Conservation (phyloP, 2,113 vertebrate species). For the Perognathus longimembris region DNA sequence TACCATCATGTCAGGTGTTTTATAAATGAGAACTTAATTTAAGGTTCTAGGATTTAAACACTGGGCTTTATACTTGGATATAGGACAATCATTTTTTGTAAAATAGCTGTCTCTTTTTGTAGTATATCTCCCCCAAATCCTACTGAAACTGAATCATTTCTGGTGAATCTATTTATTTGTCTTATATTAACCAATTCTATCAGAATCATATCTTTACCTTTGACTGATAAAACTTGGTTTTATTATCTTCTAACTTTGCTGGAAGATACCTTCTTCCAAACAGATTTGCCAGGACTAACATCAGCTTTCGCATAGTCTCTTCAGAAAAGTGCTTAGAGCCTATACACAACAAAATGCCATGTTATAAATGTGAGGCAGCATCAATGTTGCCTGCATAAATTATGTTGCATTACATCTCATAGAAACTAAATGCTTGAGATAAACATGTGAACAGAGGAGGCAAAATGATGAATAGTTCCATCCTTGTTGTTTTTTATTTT, state of each 20-base stretch:
- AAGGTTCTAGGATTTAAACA: too few relatives aligned
- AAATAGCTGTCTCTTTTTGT: too few relatives aligned
- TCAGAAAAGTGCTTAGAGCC: constrained; percentile 74
- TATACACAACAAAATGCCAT: constrained; percentile 52
- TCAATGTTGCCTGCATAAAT: background rate
- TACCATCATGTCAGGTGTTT: too few relatives aligned
- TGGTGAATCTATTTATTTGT: background rate
- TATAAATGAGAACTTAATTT: too few relatives aligned
- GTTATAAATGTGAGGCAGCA: background rate
- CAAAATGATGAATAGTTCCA: background rate
- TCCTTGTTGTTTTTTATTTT: too few relatives aligned
- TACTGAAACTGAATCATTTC: background rate
- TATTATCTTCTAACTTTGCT: constrained; percentile 41
- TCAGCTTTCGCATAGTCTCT: constrained; percentile 80
- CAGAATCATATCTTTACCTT: constrained; percentile 75
- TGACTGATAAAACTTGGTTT: constrained; percentile 65
- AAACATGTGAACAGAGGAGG: background rate
- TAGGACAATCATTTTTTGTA: too few relatives aligned
- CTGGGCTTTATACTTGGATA: too few relatives aligned
- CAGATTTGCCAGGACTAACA: constrained; percentile 78
- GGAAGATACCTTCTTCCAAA: constrained; percentile 77
- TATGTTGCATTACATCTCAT: background rate
- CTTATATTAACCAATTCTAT: background rate
- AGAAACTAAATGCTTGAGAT: background rate
- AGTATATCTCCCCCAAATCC: too few relatives aligned